Conservation (phyloP, 2,888 invertebrate species). For the Hymenopus coronatus region DNA sequence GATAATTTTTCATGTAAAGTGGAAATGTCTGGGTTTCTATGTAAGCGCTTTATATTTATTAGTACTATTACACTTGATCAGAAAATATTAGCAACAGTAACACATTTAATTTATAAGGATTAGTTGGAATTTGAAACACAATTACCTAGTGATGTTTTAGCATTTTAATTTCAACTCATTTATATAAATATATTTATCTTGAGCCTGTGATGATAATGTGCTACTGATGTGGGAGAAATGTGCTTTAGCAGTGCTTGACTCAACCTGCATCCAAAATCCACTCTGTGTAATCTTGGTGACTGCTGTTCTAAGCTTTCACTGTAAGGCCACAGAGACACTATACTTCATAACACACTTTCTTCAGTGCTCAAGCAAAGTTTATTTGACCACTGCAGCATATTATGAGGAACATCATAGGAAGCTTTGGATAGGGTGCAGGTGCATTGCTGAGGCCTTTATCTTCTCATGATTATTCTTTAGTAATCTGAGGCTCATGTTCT, state of each 20-base stretch:
- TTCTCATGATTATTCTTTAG: conserved; percentile 21
- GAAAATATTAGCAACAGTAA: too few relatives aligned
- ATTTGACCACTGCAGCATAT: not conserved
- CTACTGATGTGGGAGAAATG: not conserved
- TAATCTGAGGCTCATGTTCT: conserved; percentile 15
- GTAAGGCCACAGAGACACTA: conserved; percentile 19
- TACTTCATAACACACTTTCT: not conserved
- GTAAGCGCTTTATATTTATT: too few relatives aligned
- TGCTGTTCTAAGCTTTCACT: conserved; percentile 2
- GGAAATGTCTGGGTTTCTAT: too few relatives aligned
- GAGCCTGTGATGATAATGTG: conserved; percentile 1
- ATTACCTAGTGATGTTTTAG: too few relatives aligned
- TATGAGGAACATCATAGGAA: not conserved
- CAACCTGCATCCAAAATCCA: not conserved
- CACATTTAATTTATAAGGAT: too few relatives aligned
- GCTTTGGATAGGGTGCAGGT: not conserved
- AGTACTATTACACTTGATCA: too few relatives aligned
- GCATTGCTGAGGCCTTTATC: not conserved
- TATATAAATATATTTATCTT: not conserved
- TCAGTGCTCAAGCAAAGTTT: not conserved
- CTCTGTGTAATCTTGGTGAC: conserved; percentile 23
- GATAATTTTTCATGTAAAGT: too few relatives aligned
- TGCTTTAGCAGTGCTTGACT: conserved; percentile 1
- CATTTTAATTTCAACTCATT: too few relatives aligned
- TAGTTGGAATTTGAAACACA: too few relatives aligned